These are phyloP conservation scores for Matsumyia berberina DNA, from an alignment of 2,888 invertebrate genomes.

Conservation along the genomic window DNA sequence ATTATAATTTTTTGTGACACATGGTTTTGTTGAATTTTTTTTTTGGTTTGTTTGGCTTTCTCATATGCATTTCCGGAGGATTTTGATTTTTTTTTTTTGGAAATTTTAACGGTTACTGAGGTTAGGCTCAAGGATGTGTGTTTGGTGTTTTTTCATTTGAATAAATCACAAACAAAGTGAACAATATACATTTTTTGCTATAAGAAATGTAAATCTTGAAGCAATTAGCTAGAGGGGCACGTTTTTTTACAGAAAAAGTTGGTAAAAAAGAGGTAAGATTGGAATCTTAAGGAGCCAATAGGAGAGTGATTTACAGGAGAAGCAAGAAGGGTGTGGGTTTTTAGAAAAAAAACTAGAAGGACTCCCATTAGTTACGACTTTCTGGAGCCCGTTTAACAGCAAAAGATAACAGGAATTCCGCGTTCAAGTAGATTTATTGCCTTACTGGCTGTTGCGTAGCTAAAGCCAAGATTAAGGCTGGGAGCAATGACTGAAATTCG, in stretches of 20 bases:
- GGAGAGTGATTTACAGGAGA: constrained; percentile 64
- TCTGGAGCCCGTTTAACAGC: too few relatives aligned
- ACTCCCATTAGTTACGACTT: neutral
- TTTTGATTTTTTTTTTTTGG: constrained; percentile 28
- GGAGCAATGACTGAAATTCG: too few relatives aligned
- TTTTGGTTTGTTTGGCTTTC: neutral
- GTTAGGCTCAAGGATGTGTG: constrained; percentile 66
- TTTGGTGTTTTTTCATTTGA: constrained; percentile 56
- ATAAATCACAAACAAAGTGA: constrained; percentile 71
- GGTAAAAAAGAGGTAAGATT: constrained; percentile 28
- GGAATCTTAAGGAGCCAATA: constrained; percentile 54
- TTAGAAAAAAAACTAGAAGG: neutral
- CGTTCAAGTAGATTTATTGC: too few relatives aligned
- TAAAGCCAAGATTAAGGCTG: too few relatives aligned
- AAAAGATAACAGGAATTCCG: too few relatives aligned
- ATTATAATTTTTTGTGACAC: constrained; percentile 64
- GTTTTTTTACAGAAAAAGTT: constrained; percentile 7
- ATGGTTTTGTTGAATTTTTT: neutral
- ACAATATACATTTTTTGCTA: constrained; percentile 28
- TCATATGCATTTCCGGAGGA: constrained; percentile 50
- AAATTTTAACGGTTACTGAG: constrained; percentile 71
- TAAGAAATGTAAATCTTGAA: constrained; percentile 69
- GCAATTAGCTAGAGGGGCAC: constrained; percentile 50
- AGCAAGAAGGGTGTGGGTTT: constrained; percentile 48
- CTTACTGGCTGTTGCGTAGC: too few relatives aligned